Evolutionary conservation across 2,113 vertebrate genomes (phyloP).

Genomic region (Oncorhynchus nerka): DNA sequence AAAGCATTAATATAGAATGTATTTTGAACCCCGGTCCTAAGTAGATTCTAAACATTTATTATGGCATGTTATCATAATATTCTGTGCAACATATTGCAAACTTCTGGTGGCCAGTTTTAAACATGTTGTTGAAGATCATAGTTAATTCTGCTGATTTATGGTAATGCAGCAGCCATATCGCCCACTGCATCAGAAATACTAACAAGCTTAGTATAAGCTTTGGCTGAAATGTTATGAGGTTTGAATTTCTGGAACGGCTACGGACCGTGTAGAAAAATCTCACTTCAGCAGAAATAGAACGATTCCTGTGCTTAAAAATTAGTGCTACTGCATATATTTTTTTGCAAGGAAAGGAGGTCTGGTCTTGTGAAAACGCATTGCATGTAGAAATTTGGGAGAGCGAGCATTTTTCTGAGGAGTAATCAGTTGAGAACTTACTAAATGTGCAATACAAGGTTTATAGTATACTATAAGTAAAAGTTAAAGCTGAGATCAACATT

Average conservation of each 20-base stretch:
- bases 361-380: slow-evolving; percentile 63
- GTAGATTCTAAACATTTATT: slow-evolving; percentile 99
- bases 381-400: slow-evolving; percentile 57
- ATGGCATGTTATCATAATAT: slow-evolving; percentile 99
- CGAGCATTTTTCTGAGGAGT: slow-evolving; percentile 67
- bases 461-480: slow-evolving; percentile 39
- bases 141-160: slow-evolving; percentile 99
- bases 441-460: slow-evolving; percentile 68
- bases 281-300: slow-evolving; percentile 92
- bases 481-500: slow-evolving; percentile 66
- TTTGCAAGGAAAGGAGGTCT: slow-evolving; percentile 78
- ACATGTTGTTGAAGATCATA: slow-evolving; percentile 94
- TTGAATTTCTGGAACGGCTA: slow-evolving; percentile 98
- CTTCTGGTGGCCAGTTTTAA: slow-evolving; percentile 92
- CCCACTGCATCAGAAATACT: slow-evolving; percentile 94
- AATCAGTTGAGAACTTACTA: slow-evolving; percentile 68
- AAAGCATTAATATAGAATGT: slow-evolving; percentile 95
- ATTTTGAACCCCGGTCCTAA: slow-evolving; percentile 90
- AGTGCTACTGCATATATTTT: slow-evolving; percentile 77
- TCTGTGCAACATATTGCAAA: slow-evolving; percentile 96
- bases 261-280: slow-evolving; percentile 93
- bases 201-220: slow-evolving; percentile 99
- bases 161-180: slow-evolving; percentile 93
- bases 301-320: slow-evolving; percentile 78
- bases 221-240: slow-evolving; percentile 97